A percentile compares a stretch with the other conserved stretches of the same genome.
Conservation (phyloP, 2,888 invertebrate species). For the Sycophila texana region DNA sequence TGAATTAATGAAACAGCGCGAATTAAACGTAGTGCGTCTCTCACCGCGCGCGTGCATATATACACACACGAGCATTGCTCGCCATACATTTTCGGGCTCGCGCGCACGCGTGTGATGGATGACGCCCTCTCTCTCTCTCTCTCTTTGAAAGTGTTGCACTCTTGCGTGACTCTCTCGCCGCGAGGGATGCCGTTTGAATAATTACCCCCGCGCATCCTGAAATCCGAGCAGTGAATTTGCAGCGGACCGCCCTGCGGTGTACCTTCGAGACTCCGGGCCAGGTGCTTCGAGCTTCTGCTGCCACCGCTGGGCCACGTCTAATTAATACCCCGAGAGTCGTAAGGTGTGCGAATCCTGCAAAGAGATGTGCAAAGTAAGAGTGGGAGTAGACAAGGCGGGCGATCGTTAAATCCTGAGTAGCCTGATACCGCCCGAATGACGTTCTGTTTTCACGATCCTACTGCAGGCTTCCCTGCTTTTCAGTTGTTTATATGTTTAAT, state of each 20-base stretch:
- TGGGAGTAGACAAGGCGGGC: slow-evolving; percentile 21
- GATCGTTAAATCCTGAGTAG: too few species aligned
- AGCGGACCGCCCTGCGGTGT: slow-evolving; percentile 63
- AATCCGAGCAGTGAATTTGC: slow-evolving; percentile 72
- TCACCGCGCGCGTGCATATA: neutral
- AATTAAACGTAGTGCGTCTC: slow-evolving; percentile 11
- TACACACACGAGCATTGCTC: slow-evolving; percentile 1
- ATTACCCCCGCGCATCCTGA: slow-evolving; percentile 71
- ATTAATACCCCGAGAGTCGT: slow-evolving; percentile 66
- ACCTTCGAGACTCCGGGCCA: slow-evolving; percentile 65
- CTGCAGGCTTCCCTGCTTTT: too few species aligned
- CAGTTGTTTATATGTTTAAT: too few species aligned
- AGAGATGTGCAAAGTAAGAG: neutral
- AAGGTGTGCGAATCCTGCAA: slow-evolving; percentile 11
- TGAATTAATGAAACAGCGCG: slow-evolving; percentile 14
- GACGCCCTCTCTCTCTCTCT: slow-evolving; percentile 65
- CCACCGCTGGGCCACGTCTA: slow-evolving; percentile 60
- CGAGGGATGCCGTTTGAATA: slow-evolving; percentile 73
- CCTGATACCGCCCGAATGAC: too few species aligned
- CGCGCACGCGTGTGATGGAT: slow-evolving; percentile 68
- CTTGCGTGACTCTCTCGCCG: slow-evolving; percentile 68
- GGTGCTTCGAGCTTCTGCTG: slow-evolving; percentile 66
- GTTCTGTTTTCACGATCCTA: too few species aligned
- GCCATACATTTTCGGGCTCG: slow-evolving; percentile 35
- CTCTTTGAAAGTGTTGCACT: slow-evolving; percentile 57